A percentile compares a stretch with the other conserved stretches of the same genome.
phyloP scores from a whole-genome alignment of 2,113 vertebrate genomes.

The Brachypteracias leptosomus region DNA sequence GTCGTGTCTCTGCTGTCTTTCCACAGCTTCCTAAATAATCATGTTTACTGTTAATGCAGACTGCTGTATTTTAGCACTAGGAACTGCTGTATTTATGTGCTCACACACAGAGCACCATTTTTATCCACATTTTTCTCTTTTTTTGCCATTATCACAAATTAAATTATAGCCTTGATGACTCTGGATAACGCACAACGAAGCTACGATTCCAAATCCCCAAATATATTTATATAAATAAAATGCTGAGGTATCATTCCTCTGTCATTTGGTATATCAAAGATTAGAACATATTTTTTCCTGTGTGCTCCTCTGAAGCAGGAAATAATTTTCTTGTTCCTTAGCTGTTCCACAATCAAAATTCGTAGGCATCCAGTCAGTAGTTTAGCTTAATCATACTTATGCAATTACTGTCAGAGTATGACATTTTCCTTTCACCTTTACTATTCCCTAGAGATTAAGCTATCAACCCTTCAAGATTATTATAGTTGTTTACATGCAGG shows the following conservation, averaged over 20 bases:
- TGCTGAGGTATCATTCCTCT: not conserved
- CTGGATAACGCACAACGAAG: not conserved
- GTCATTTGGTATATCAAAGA: slow-evolving; percentile 10
- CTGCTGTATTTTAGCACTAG: not conserved
- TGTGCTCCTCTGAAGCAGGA: slow-evolving; percentile 19
- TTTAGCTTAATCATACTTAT: slow-evolving; percentile 59
- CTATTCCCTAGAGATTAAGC: slow-evolving; percentile 54
- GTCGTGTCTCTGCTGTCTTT: not conserved
- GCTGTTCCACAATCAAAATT: slow-evolving; percentile 20
- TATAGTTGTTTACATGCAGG: slow-evolving; percentile 54
- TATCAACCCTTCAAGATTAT: slow-evolving; percentile 61
- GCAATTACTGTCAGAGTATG: slow-evolving; percentile 67
- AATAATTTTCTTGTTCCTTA: slow-evolving; percentile 41
- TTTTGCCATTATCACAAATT: slow-evolving; percentile 7
- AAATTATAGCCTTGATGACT: not conserved
- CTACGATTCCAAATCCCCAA: not conserved
- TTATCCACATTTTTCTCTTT: not conserved
- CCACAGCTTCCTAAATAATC: slow-evolving; percentile 6
- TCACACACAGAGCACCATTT: not conserved
- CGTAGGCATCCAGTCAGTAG: slow-evolving; percentile 24
- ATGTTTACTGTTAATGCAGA: not conserved
- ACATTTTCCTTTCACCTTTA: slow-evolving; percentile 69
- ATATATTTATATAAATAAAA: slow-evolving; percentile 9
- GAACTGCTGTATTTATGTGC: not conserved
- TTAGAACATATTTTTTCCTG: slow-evolving; percentile 29